Percentiles rank a stretch among this genome's conserved stretches.
Conservation (phyloP, 2,113 vertebrate species). For the Paedocypris sp. region DNA sequence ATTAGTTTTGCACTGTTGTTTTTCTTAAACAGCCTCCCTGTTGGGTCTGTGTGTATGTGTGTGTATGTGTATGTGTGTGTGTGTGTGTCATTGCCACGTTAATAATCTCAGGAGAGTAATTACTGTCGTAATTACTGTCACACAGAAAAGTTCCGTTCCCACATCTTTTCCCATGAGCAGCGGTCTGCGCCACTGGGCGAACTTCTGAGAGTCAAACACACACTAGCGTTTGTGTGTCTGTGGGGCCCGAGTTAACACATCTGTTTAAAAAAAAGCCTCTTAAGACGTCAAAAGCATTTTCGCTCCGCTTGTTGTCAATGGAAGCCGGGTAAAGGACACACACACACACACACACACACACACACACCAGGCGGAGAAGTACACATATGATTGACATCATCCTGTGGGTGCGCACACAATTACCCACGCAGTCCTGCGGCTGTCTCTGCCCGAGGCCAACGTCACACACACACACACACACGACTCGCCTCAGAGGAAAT, state of each 20-base stretch:
- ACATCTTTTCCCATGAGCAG: conserved; percentile 1
- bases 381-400: conserved; percentile 28
- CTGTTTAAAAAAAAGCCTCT: neutral
- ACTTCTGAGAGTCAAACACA: neutral
- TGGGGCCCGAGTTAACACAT: conserved; percentile 1
- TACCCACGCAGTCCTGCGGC: conserved; percentile 21
- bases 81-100: conserved; percentile 6
- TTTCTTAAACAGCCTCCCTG: neutral
- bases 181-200: neutral
- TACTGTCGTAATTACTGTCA: conserved; percentile 15
- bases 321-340: conserved; percentile 2
- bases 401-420: conserved; percentile 29
- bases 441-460: neutral
- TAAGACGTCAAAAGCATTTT: neutral
- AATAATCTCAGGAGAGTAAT: conserved; percentile 12
- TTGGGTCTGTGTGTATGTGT: neutral
- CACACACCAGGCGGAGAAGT: neutral
- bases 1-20: conserved; percentile 17
- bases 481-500: conserved; percentile 1
- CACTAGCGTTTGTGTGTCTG: neutral
- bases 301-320: neutral
- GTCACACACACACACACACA: conserved; percentile 4
- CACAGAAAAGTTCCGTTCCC: neutral
- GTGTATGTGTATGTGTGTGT: no score
- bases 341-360: neutral